Percentiles rank a stretch among this genome's conserved stretches.
Conservation (phyloP, 2,888 invertebrate genomes). For the Sesamia inferens region DNA sequence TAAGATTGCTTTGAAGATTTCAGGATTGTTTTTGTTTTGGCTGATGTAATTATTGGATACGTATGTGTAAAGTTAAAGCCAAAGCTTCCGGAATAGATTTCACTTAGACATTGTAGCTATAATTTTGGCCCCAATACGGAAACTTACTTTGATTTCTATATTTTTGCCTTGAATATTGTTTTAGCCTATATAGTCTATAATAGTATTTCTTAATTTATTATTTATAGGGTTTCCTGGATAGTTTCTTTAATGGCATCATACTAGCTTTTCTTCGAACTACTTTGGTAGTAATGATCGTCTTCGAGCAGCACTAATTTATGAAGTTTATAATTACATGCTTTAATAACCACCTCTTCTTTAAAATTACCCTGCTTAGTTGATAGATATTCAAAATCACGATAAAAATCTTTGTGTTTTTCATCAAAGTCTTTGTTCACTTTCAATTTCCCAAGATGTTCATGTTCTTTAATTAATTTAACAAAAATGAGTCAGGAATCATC, state of each 20-base stretch:
- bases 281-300: background rate
- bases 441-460: constrained; percentile 38
- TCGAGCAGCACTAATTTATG: too few relatives aligned
- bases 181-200: too few relatives aligned
- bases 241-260: background rate
- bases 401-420: background rate
- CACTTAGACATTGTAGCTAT: too few relatives aligned
- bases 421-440: constrained; percentile 15
- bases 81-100: too few relatives aligned
- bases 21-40: background rate
- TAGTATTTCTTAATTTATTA: background rate
- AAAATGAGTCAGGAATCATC: constrained; percentile 68
- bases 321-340: too few relatives aligned
- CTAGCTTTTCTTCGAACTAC: background rate
- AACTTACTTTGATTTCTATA: too few relatives aligned
- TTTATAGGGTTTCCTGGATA: too few relatives aligned
- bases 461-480: constrained; percentile 51
- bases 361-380: background rate
- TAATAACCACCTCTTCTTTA: background rate
- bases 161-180: too few relatives aligned
- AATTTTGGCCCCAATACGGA: too few relatives aligned
- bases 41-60: background rate
- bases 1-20: background rate
- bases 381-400: background rate
- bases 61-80: background rate